A percentile compares a stretch with the other conserved stretches of the same genome.
These are phyloP conservation scores for Dysidea cf. avara DNA, from an alignment of 37 sponge, comb jelly and placozoan genomes.

Conservation along the genomic window DNA sequence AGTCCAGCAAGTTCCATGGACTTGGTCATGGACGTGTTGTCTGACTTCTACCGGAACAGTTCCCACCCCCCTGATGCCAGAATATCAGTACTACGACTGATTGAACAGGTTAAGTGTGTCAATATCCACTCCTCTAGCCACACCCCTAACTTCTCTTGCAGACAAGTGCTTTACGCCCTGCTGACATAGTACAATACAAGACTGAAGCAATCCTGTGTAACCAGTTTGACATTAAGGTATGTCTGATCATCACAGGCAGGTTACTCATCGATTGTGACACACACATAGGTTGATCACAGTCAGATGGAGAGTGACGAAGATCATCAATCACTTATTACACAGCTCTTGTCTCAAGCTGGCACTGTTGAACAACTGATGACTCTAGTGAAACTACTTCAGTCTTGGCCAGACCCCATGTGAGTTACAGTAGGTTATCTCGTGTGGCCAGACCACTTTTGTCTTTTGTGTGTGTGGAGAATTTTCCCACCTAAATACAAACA, in stretches of 20 bases:
- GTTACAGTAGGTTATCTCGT: no score
- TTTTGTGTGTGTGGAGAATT: no score
- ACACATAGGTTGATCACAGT: not conserved
- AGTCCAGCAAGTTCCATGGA: no score
- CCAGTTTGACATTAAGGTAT: constrained; percentile 7
- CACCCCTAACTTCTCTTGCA: not conserved
- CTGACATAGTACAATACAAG: constrained; percentile 20
- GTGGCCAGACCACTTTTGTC: no score
- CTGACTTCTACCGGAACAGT: constrained; percentile 14
- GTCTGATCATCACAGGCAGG: not conserved
- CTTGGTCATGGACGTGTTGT: constrained; percentile 17
- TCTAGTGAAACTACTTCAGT: constrained; percentile 22
- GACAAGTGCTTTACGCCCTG: constrained; percentile 20
- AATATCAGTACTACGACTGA: constrained; percentile 2
- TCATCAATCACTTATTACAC: not conserved
- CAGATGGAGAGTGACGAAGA: constrained; percentile 4
- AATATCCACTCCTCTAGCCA: not conserved
- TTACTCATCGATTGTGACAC: not conserved
- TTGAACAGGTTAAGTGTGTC: constrained; percentile 16
- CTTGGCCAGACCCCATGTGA: constrained; percentile 19
- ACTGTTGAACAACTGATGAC: constrained; percentile 5
- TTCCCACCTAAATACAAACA: no score
- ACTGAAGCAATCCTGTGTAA: constrained; percentile 31
- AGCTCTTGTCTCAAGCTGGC: not conserved
- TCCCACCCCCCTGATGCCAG: not conserved